A percentile compares a stretch with the other conserved stretches of the same genome.
phyloP scores from a whole-genome alignment of 2,888 invertebrate genomes.

The Copidosoma aretas region DNA sequence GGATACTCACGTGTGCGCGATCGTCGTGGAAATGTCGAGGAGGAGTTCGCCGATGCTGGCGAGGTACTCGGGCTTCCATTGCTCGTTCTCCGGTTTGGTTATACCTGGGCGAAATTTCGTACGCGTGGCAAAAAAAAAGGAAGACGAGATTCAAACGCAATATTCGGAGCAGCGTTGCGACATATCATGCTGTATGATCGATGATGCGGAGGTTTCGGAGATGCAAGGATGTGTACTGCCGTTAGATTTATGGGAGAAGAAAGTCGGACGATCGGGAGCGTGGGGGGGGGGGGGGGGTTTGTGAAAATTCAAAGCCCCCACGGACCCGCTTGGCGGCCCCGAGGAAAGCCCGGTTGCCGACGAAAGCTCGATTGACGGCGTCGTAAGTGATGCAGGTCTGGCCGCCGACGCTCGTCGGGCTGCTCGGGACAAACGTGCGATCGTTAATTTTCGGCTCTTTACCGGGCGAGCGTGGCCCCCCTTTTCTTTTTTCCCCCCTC shows the following conservation, averaged over 20 bases:
- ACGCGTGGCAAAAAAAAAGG: background rate
- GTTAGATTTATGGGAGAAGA: conserved; percentile 40
- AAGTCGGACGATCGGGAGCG: background rate
- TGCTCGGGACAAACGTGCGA: conserved; percentile 48
- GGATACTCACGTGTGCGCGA: conserved; percentile 82
- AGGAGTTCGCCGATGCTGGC: conserved; percentile 87
- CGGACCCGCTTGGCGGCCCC: conserved; percentile 87
- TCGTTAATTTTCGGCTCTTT: too few species aligned
- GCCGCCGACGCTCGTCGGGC: conserved; percentile 65
- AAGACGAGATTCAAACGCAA: too few species aligned
- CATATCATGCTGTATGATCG: too few species aligned
- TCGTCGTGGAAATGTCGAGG: conserved; percentile 82
- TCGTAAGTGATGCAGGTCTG: conserved; percentile 89
- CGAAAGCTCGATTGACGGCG: conserved; percentile 86
- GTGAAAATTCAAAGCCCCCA: conserved; percentile 67
- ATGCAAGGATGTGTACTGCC: too few species aligned
- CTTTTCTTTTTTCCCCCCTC: too few species aligned
- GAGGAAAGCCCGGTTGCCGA: conserved; percentile 84
- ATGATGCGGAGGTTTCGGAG: too few species aligned
- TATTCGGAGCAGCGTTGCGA: too few species aligned
- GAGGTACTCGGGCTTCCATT: conserved; percentile 82
- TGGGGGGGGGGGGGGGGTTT: too few species aligned
- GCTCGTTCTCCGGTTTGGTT: conserved; percentile 77
- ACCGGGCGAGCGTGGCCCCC: too few species aligned
- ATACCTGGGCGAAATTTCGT: conserved; percentile 69